Evolutionary conservation across 1,140 invertebrate species (phyloP).

Genomic region (Lepidurus packardi): DNA sequence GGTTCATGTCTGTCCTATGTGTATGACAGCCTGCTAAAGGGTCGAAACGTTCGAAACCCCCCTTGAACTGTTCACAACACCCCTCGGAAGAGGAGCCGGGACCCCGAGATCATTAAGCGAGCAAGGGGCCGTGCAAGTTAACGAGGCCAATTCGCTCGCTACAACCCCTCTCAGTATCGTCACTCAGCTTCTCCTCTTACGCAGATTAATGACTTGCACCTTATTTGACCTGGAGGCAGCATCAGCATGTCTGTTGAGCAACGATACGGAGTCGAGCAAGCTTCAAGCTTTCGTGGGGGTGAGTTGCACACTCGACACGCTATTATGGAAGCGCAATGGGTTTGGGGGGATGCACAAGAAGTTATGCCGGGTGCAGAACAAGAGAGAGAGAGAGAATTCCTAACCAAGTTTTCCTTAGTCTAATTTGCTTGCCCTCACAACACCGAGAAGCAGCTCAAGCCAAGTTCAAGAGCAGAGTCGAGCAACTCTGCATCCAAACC

Average conservation of each 20-base stretch:
- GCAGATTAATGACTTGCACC: constrained; percentile 17
- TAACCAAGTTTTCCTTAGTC: not conserved
- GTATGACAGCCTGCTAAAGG: not conserved
- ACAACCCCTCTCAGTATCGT: constrained; percentile 9
- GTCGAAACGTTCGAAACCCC: not conserved
- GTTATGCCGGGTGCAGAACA: not conserved
- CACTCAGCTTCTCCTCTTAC: constrained; percentile 21
- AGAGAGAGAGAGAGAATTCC: not conserved
- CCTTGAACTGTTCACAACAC: not conserved
- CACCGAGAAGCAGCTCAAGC: no score
- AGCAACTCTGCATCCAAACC: not conserved
- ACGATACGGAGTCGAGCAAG: constrained; percentile 1
- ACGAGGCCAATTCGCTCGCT: constrained; percentile 17
- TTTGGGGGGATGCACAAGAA: constrained; percentile 3
- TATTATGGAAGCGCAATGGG: constrained; percentile 7
- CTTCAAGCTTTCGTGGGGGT: not conserved
- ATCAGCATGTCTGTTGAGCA: constrained; percentile 18
- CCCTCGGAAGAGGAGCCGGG: not conserved
- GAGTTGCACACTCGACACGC: not conserved
- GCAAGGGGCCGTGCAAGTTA: constrained; percentile 20
- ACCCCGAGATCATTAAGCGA: constrained; percentile 14
- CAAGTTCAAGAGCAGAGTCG: no score
- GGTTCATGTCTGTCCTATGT: not conserved
- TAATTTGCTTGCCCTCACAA: not conserved
- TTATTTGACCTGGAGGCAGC: constrained; percentile 4